phyloP scores from a whole-genome alignment of 2,797 vertebrate species.

The Stomatorhinus walkeri region DNA sequence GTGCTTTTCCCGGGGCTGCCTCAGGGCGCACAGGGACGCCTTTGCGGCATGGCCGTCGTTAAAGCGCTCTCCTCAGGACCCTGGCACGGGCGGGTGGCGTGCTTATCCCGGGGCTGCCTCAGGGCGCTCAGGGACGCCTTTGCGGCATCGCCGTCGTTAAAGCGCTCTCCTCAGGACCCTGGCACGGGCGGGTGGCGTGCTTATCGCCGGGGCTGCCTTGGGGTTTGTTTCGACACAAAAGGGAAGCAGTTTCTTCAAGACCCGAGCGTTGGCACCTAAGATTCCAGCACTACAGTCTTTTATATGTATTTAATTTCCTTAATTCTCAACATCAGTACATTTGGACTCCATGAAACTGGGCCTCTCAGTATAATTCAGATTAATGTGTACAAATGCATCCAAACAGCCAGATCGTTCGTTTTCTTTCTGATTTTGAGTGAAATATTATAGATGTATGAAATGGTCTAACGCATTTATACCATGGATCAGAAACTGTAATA shows the following conservation, averaged over 20 bases:
- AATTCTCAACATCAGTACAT: neutral
- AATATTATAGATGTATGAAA: neutral
- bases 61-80: neutral
- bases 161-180: neutral
- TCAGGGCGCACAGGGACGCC: neutral
- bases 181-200: neutral
- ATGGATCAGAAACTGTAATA: neutral
- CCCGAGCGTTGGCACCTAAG: neutral
- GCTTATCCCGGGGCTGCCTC: neutral
- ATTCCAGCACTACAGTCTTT: neutral
- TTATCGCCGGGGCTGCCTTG: neutral
- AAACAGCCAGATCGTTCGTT: neutral
- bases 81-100: neutral
- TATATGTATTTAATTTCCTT: neutral
- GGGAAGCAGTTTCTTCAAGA: neutral
- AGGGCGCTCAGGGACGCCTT: accelerated
- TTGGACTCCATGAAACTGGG: neutral
- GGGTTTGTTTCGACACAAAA: too few relatives aligned
- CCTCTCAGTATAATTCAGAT: neutral
- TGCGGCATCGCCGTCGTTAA: neutral
- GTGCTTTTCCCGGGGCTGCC: neutral
- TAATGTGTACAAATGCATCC: neutral
- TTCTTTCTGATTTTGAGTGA: neutral
- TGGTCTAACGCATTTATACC: neutral
- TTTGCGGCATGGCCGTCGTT: neutral